A percentile compares a stretch with the other conserved stretches of the same genome.
These are phyloP conservation scores for Vimba vimba DNA, from an alignment of 2,113 vertebrate species.

Conservation along the genomic window DNA sequence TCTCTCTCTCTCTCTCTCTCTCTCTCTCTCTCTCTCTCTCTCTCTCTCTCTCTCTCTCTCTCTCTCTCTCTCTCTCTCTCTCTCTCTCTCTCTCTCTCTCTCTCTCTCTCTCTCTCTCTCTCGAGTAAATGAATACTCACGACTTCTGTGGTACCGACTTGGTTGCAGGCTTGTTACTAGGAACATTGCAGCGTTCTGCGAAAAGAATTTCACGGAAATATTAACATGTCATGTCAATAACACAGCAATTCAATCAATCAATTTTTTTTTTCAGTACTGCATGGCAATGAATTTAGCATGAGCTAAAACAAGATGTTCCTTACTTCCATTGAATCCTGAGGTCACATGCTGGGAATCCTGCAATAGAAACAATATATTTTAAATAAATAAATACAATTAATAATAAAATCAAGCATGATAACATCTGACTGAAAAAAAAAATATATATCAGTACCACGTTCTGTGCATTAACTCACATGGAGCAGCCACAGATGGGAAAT, in stretches of 20 bases:
- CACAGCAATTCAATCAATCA: slow-evolving; percentile 62
- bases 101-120: slow-evolving; percentile 8
- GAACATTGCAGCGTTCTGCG: slow-evolving; percentile 90
- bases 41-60: too few species aligned
- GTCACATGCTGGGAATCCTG: slow-evolving; percentile 79
- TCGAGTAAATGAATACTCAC: slow-evolving; percentile 81
- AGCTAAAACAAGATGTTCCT: slow-evolving; percentile 68
- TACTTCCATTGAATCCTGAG: slow-evolving; percentile 82
- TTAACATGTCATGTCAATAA: slow-evolving; percentile 58
- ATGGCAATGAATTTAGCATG: slow-evolving; percentile 53
- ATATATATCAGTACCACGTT: neutral
- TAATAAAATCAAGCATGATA: slow-evolving; percentile 41
- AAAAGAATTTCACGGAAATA: slow-evolving; percentile 67
- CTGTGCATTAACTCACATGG: slow-evolving; percentile 1
- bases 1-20: too few species aligned
- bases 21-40: too few species aligned
- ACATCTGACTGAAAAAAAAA: neutral
- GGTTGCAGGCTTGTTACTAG: slow-evolving; percentile 86
- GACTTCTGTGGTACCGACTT: slow-evolving; percentile 91
- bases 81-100: too few species aligned
- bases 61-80: too few species aligned
- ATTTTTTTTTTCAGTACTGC: slow-evolving; percentile 51
- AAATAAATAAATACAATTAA: neutral
- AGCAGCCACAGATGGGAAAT: slow-evolving; percentile 35
- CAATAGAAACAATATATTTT: neutral